These are phyloP conservation scores for Bucco capensis DNA, from an alignment of 2,113 vertebrate species.

Conservation along the genomic window DNA sequence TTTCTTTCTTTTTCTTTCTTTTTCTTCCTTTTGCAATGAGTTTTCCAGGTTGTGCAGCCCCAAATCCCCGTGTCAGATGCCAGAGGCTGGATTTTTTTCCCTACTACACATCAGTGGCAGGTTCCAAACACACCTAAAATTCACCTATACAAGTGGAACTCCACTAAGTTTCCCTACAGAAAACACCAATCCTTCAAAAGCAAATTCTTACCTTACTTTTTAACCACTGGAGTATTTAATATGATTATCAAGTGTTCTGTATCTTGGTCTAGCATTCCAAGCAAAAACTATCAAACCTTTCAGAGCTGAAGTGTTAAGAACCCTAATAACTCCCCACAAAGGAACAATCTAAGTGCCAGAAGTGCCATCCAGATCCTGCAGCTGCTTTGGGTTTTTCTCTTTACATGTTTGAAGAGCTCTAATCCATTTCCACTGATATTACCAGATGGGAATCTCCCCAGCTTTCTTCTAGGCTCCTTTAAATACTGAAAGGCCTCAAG, in stretches of 20 bases:
- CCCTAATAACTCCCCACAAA: not conserved
- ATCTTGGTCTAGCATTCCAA: not conserved
- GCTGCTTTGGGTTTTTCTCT: rapidly evolving
- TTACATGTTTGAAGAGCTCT: not conserved
- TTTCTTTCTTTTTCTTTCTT: not conserved
- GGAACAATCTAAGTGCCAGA: not conserved
- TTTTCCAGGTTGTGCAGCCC: not conserved
- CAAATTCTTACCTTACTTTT: not conserved
- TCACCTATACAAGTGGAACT: not conserved
- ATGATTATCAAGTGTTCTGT: not conserved
- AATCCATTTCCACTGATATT: not conserved
- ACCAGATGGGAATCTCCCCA: no score
- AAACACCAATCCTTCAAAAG: not conserved
- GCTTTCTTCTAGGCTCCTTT: no score
- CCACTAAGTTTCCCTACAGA: not conserved
- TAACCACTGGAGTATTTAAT: not conserved
- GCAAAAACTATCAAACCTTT: not conserved
- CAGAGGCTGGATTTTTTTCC: not conserved
- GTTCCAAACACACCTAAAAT: not conserved
- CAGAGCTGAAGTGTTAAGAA: not conserved
- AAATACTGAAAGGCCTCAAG: no score
- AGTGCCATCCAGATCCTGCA: not conserved
- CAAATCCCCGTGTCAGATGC: not conserved
- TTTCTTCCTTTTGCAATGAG: not conserved
- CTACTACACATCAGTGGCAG: not conserved